A percentile compares a stretch with the other conserved stretches of the same genome.
Evolutionary conservation across 2,888 invertebrate genomes (phyloP).

Genomic region (Phragmatobia fuliginosa): DNA sequence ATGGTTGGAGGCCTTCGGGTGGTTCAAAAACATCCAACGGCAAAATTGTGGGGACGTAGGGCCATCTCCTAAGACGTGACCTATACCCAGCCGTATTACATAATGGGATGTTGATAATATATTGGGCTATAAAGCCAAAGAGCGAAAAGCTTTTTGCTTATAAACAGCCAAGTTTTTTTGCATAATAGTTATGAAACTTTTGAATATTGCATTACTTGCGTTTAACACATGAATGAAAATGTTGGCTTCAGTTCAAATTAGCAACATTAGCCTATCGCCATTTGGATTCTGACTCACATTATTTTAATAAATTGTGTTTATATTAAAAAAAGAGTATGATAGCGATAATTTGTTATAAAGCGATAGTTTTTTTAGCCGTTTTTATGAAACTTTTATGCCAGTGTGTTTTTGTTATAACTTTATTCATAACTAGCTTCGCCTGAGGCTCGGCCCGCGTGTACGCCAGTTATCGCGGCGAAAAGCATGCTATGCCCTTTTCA

Average conservation of each 20-base stretch:
- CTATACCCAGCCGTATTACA: too few relatives aligned
- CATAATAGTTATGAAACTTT: not conserved
- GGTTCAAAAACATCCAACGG: too few relatives aligned
- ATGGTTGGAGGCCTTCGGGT: too few relatives aligned
- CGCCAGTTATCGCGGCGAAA: too few relatives aligned
- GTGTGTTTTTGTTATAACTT: not conserved
- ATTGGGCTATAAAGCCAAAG: not conserved
- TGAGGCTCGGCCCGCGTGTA: too few relatives aligned
- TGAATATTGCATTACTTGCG: not conserved
- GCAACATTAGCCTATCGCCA: slow-evolving; percentile 14
- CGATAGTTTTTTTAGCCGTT: not conserved
- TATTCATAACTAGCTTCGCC: too few relatives aligned
- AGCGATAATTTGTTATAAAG: not conserved
- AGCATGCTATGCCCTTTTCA: too few relatives aligned
- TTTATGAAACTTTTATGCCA: not conserved
- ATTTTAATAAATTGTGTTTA: slow-evolving; percentile 17
- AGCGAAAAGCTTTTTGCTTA: not conserved
- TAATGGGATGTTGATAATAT: too few relatives aligned
- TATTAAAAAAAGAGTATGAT: not conserved
- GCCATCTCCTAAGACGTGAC: too few relatives aligned
- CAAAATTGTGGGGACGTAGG: too few relatives aligned
- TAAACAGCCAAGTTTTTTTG: not conserved
- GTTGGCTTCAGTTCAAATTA: slow-evolving; percentile 18
- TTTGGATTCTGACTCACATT: slow-evolving; percentile 10
- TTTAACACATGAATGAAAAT: slow-evolving; percentile 14